phyloP scores from a whole-genome alignment of 2,797 vertebrate species.

The Megaceryle alcyon region DNA sequence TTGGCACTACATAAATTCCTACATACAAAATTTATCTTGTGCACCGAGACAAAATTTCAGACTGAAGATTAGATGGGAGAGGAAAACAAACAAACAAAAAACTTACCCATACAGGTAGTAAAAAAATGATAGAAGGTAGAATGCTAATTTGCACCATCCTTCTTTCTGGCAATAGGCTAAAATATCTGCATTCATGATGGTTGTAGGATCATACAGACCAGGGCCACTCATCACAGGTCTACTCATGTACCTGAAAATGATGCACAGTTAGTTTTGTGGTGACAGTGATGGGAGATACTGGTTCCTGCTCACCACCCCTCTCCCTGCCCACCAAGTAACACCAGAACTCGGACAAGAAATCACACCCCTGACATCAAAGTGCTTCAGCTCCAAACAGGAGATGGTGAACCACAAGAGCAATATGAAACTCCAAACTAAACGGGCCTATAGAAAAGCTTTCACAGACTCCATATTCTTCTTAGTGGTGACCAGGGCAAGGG shows the following conservation, averaged over 20 bases:
- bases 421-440: fast-evolving
- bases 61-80: neutral
- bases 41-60: neutral
- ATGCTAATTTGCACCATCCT: conserved; percentile 99
- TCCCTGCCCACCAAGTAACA: neutral
- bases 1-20: neutral
- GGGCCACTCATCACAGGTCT: conserved; percentile 97
- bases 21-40: neutral
- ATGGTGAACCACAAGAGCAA: neutral
- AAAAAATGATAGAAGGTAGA: conserved; percentile 99
- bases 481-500: neutral
- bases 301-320: neutral
- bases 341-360: neutral
- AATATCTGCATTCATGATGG: conserved; percentile 99
- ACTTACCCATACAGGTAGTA: conserved; percentile 99
- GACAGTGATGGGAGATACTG: fast-evolving
- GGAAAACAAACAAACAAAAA: neutral
- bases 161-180: conserved; percentile 99
- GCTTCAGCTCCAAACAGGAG: neutral
- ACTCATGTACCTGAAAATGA: conserved; percentile 86
- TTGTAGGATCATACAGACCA: conserved; percentile 97
- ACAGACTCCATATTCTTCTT: neutral
- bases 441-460: neutral
- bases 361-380: fast-evolving
- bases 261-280: neutral